Conservation (phyloP, 2,113 vertebrate species). For the Benitochromis conjunctus region DNA sequence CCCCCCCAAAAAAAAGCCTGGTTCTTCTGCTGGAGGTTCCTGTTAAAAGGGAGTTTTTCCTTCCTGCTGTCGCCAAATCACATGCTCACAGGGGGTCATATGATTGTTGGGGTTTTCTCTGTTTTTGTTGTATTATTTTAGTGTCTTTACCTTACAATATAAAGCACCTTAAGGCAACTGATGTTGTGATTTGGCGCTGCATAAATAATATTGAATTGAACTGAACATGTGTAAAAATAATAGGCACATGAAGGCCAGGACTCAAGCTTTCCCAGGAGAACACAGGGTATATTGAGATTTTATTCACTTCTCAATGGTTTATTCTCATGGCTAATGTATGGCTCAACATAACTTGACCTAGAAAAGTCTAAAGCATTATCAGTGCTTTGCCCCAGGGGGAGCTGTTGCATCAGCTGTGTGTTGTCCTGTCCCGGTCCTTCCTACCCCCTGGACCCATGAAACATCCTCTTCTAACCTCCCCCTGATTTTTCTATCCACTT, state of each 20-base stretch:
- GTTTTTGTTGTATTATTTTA: neutral
- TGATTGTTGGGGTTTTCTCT: neutral
- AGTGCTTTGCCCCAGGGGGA: slow-evolving; percentile 60
- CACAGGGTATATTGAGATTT: neutral
- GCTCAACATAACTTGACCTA: neutral
- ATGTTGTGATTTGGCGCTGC: neutral
- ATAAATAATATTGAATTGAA: neutral
- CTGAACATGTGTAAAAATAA: neutral
- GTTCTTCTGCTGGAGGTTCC: no score
- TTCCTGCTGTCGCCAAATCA: neutral
- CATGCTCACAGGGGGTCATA: neutral
- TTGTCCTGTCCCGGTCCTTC: neutral
- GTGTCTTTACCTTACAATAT: neutral
- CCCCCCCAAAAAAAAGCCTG: no score
- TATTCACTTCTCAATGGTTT: neutral
- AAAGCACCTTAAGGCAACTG: neutral
- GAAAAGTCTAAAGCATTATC: neutral
- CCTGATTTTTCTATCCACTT: neutral
- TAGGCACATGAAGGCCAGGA: neutral
- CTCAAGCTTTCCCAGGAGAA: neutral
- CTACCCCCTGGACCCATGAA: neutral
- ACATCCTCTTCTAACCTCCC: neutral
- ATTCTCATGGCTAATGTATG: neutral
- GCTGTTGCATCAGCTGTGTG: slow-evolving; percentile 61
- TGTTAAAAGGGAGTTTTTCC: neutral